A percentile compares a stretch with the other conserved stretches of the same genome.
phyloP scores from a whole-genome alignment of 2,113 vertebrate species.

The Anseranas semipalmata region DNA sequence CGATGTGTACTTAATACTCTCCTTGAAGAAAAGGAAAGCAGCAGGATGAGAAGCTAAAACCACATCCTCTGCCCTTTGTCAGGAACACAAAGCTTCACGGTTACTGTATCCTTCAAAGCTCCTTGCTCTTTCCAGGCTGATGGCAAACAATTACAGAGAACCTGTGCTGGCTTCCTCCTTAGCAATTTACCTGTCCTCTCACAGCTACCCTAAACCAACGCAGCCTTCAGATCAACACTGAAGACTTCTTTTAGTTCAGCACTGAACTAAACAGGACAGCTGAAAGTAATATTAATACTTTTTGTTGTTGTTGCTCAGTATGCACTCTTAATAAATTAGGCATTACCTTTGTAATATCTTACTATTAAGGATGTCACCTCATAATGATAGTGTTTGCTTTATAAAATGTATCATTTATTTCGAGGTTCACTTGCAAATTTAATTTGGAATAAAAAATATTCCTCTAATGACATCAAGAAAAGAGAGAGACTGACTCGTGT shows the following conservation, averaged over 20 bases:
- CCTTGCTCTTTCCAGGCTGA: slow-evolving; percentile 6
- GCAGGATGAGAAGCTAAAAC: slow-evolving; percentile 26
- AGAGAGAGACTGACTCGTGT: neutral
- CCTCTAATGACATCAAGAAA: neutral
- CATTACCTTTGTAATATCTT: neutral
- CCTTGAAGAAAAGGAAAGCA: slow-evolving; percentile 26
- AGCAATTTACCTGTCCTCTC: neutral
- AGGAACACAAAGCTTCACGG: slow-evolving; percentile 28
- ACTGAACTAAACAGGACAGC: fast-evolving
- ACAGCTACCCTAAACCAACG: neutral
- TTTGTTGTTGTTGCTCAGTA: neutral
- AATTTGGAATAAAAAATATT: neutral
- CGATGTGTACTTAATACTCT: neutral
- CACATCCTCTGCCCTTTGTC: slow-evolving; percentile 46
- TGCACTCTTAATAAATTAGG: neutral
- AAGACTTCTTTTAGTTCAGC: neutral
- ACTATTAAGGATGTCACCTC: neutral
- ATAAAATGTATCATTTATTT: neutral
- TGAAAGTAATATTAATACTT: fast-evolving
- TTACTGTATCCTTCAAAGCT: slow-evolving; percentile 56
- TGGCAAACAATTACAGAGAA: neutral
- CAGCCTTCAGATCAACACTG: neutral
- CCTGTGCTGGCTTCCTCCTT: neutral
- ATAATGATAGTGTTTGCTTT: fast-evolving
- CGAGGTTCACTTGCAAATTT: neutral